Percentiles rank a stretch among this genome's conserved stretches.
phyloP scores from a whole-genome alignment of 2,888 invertebrate genomes.

The Myathropa florea region DNA sequence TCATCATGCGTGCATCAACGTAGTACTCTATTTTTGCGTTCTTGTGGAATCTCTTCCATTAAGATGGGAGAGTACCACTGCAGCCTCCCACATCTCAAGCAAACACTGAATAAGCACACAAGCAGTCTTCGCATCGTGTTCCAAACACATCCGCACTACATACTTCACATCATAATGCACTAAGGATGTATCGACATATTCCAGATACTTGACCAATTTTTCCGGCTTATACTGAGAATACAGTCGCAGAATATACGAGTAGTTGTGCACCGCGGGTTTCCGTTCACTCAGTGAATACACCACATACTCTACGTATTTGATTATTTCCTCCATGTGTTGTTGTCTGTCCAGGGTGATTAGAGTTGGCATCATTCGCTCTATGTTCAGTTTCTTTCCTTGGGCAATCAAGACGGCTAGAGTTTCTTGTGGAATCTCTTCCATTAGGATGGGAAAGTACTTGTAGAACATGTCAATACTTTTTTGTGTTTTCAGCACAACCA shows the following conservation, averaged over 20 bases:
- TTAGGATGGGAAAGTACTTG: slow-evolving; percentile 92
- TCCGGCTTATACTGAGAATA: slow-evolving; percentile 88
- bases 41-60: slow-evolving; percentile 91
- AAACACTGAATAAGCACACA: slow-evolving; percentile 95
- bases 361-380: slow-evolving; percentile 91
- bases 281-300: slow-evolving; percentile 88
- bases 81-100: slow-evolving; percentile 94
- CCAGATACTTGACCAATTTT: slow-evolving; percentile 89
- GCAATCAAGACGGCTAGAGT: slow-evolving; percentile 91
- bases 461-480: slow-evolving; percentile 92
- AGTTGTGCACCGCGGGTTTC: slow-evolving; percentile 95
- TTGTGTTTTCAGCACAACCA: slow-evolving; percentile 87
- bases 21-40: too few species aligned
- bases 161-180: slow-evolving; percentile 97
- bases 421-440: slow-evolving; percentile 91
- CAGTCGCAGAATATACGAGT: slow-evolving; percentile 91
- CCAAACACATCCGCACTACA: slow-evolving; percentile 89
- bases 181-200: slow-evolving; percentile 86
- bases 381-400: slow-evolving; percentile 87
- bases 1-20: too few species aligned
- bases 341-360: slow-evolving; percentile 89
- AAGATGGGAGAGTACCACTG: slow-evolving; percentile 95
- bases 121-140: slow-evolving; percentile 86
- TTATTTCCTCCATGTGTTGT: slow-evolving; percentile 88
- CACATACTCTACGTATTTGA: slow-evolving; percentile 94